Percentiles rank a stretch among this genome's conserved stretches.
These are phyloP conservation scores for Cataglyphis rosenhaueri DNA, from an alignment of 2,888 invertebrate species.

Conservation along the genomic window DNA sequence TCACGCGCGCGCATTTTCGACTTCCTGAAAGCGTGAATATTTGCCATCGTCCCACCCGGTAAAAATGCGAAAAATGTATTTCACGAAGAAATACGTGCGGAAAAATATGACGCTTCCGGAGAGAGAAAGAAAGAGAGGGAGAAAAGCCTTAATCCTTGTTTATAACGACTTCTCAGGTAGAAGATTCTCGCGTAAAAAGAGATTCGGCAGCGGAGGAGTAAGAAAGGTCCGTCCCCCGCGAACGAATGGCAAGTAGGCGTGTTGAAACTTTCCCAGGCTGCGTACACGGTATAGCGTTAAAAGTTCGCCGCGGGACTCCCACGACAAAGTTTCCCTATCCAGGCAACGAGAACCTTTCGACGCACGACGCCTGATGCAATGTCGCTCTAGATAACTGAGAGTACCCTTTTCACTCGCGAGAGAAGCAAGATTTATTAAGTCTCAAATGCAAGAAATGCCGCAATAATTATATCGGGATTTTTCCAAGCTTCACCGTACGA, in stretches of 20 bases:
- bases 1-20: neutral
- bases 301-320: conserved; percentile 54
- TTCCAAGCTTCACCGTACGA: neutral
- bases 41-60: neutral
- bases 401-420: conserved; percentile 60
- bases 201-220: conserved; percentile 27
- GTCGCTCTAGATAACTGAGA: conserved; percentile 69
- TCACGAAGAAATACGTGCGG: conserved; percentile 16
- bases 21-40: conserved; percentile 1
- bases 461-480: neutral
- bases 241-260: conserved; percentile 67
- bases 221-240: conserved; percentile 51
- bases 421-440: conserved; percentile 46
- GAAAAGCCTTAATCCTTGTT: conserved; percentile 64
- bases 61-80: conserved; percentile 42
- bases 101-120: conserved; percentile 39
- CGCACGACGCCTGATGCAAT: conserved; percentile 62
- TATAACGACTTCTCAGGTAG: conserved; percentile 57
- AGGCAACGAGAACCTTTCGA: conserved; percentile 57
- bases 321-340: conserved; percentile 49
- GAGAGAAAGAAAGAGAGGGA: neutral
- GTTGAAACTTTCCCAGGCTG: conserved; percentile 60
- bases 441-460: neutral
- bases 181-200: conserved; percentile 36
- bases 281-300: conserved; percentile 52